Base-by-base conservation (phyloP, 2,888 invertebrate genomes). In the Apodemia duryi region DNA sequence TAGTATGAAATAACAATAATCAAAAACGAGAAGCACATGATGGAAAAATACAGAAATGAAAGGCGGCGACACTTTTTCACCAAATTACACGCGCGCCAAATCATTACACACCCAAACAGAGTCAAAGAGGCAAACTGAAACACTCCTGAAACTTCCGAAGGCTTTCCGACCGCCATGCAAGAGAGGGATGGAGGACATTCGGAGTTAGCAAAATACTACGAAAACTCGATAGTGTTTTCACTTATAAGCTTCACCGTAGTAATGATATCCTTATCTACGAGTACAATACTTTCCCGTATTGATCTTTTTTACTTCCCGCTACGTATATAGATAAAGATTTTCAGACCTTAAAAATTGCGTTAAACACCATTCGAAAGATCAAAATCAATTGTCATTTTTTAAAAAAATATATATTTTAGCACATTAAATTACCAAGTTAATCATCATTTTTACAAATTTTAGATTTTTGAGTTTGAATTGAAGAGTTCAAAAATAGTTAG, bases 51-150 rank as follows among this genome's bases (percentile, higher is more conserved):
- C 68, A 68, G 72, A 70, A 70, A 71, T 76, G 76, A 75, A 80
- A 79, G 79, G 72, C 73, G 77, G 77, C 77, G 84, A 84, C 87
- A 86, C 88, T 89, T 89, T 89, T 90, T 87, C 85, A 84, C 78
- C 81, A 84, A 88, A 89, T 89, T 89, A 88, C 84, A 80, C 86
- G 83, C 79, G 80, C 82, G 82, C 84, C 86, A 83, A 91, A 89
- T 91, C 86, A 90, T 90, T 91, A 88, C 88, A 86, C 87, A 86
- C 87, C 86, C 85, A 87, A 90, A 91, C 88, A 87, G 85, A 90
- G 88, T 86, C 88, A 85, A 87, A 90, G 89, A 89, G 88, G 89
- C 91, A 87, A 90, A 87, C 90, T 88, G 86, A 88, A 88, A 84
- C 84, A 86, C 88, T 89, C 84, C 79, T 80, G 84, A 82, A 89